Base-by-base conservation (phyloP, 1,140 invertebrate species). In the Camponotus floridanus region DNA sequence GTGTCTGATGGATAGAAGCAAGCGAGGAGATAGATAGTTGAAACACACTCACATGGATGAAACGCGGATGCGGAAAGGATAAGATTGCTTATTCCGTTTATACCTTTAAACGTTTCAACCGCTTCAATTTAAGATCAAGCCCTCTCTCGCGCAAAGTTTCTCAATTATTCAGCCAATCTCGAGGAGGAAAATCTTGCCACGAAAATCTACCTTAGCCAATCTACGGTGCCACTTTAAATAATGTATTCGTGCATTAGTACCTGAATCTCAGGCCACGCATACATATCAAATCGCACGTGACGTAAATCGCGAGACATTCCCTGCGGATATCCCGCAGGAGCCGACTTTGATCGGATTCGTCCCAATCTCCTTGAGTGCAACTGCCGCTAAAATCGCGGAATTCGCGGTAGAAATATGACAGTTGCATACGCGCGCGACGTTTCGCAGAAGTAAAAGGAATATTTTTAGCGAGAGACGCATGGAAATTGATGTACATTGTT, bases 321-420 rank as follows among this genome's bases (percentile, higher is more conserved):
- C 64, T 36, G 64, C 36, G 26, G n/a, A 48, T 31, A 55, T 21
- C 55, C 36, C 68, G 67, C 18, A 26, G 26, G 21, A 73, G 61
- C 13, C 42, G 39, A 55, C 13, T 74, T 15, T 39, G 68, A 61
- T 73, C 79, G 79, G 39, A 81, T 48, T 74, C 79, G n/a, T 18
- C 26, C 39, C 68, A 83, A 73, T 83, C 31, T 73, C n/a, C 79
- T 62, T 45, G 68, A 83, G 68, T 74, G 79, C 79, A 48, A 74
- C 55, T 74, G 79, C 79, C 68, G 36, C 61, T 83, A 83, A 74
- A 83, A 26, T 74, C 68, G 4, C 55, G 18, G 13, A 48, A 48
- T 36, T 8, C 26, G 36, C 51, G 36, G 18, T 31, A 62, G 55
- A 74, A 74, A 74, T 83, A 83, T 62, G 79, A 74, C 68, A 83